Conservation (phyloP, 2,888 invertebrate genomes). For the Mantis religiosa region DNA sequence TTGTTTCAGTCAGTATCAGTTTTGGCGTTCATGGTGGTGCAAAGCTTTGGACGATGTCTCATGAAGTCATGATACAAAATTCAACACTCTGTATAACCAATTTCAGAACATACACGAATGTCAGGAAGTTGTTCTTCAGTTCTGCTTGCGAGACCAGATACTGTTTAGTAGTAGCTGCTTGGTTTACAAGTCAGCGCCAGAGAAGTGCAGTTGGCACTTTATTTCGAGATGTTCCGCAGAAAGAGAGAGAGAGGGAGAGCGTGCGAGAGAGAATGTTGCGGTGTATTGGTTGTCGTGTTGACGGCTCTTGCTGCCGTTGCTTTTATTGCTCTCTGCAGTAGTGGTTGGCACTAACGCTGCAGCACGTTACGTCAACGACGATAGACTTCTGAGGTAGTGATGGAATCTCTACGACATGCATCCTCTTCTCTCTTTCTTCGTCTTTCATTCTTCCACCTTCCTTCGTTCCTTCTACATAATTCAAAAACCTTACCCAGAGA, state of each 20-base stretch:
- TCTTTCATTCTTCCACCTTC: constrained; percentile 3
- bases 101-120: no score
- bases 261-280: not conserved
- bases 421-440: not conserved
- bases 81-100: no score
- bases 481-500: constrained; percentile 20
- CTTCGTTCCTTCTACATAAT: constrained; percentile 19
- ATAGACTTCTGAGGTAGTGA: not conserved
- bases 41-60: no score
- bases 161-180: no score
- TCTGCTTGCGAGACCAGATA: no score
- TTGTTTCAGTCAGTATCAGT: no score
- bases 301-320: not conserved
- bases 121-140: no score
- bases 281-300: not conserved
- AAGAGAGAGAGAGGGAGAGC: no score
- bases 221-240: not conserved
- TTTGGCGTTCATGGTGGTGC: no score
- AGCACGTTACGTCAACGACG: not conserved
- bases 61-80: no score
- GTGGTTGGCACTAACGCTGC: not conserved
- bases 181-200: no score
- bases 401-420: not conserved
- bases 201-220: no score
- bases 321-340: not conserved